phyloP scores from a whole-genome alignment of 2,797 vertebrate species.

The Melopsittacus undulatus region DNA sequence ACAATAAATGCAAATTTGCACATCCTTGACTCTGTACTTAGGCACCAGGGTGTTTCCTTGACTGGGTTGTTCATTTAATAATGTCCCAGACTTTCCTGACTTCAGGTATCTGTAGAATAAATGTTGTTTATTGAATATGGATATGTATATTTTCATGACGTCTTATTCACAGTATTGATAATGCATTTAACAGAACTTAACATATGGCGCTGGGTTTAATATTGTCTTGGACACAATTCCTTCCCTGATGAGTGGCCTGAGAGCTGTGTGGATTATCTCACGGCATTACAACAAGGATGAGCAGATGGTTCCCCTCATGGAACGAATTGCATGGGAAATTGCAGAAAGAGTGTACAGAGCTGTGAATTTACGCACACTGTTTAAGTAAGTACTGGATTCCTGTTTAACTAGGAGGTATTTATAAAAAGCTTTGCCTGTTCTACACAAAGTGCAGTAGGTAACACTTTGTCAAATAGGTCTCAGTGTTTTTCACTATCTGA shows the following conservation, averaged over 20 bases:
- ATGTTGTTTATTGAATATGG: background rate
- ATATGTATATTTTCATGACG: background rate
- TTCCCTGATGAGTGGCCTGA: slow-evolving; percentile 85
- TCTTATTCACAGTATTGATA: background rate
- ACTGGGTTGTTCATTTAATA: background rate
- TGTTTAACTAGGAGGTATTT: background rate
- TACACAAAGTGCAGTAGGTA: accelerated
- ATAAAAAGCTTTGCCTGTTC: background rate
- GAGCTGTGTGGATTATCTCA: slow-evolving; percentile 91
- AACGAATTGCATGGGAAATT: slow-evolving; percentile 92
- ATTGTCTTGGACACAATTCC: slow-evolving; percentile 84
- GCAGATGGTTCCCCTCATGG: slow-evolving; percentile 89
- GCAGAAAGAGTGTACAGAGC: slow-evolving; percentile 79
- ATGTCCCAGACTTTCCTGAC: background rate
- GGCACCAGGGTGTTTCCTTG: background rate
- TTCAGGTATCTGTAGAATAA: background rate
- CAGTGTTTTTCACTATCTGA: background rate
- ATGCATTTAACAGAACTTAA: slow-evolving; percentile 80
- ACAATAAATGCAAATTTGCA: background rate
- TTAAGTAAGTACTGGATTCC: slow-evolving; percentile 79
- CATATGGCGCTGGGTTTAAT: slow-evolving; percentile 77
- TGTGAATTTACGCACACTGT: slow-evolving; percentile 81
- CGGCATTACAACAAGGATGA: slow-evolving; percentile 89
- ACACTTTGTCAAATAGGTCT: background rate
- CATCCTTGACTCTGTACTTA: background rate